A percentile compares a stretch with the other conserved stretches of the same genome.
These are phyloP conservation scores for Nycteola revayana DNA, from an alignment of 2,888 invertebrate genomes.

Conservation along the genomic window DNA sequence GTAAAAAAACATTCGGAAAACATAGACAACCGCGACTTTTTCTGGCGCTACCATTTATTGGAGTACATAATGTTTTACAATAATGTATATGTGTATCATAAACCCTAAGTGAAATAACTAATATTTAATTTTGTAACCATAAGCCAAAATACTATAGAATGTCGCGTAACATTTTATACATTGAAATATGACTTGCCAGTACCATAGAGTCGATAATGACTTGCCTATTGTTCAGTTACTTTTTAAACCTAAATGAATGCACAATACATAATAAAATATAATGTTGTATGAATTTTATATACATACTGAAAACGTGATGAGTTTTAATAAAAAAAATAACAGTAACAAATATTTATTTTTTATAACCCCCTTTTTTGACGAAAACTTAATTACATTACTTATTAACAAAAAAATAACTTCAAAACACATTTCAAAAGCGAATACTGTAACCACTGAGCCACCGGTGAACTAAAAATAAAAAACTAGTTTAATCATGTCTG, in stretches of 20 bases:
- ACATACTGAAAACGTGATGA: constrained; percentile 28
- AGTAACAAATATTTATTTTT: constrained; percentile 14
- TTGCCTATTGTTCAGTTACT: constrained; percentile 22
- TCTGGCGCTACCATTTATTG: constrained; percentile 10
- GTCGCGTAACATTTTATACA: neutral
- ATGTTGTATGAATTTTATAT: constrained; percentile 27
- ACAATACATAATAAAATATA: constrained; percentile 22
- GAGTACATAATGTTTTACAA: constrained; percentile 25
- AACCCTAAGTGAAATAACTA: constrained; percentile 2
- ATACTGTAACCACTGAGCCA: too few relatives aligned
- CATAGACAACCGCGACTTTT: constrained; percentile 20
- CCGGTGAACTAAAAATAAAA: too few relatives aligned
- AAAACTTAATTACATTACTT: too few relatives aligned
- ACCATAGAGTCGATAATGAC: constrained; percentile 10
- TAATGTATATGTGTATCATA: constrained; percentile 9
- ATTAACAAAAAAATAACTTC: too few relatives aligned
- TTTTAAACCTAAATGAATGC: constrained; percentile 14
- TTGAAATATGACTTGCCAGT: constrained; percentile 20
- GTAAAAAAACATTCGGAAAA: constrained; percentile 12
- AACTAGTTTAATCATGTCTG: too few relatives aligned
- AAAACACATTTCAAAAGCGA: too few relatives aligned
- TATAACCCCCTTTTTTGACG: too few relatives aligned
- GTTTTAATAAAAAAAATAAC: constrained; percentile 39
- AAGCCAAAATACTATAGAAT: neutral
- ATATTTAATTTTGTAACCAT: neutral